Evolutionary conservation across 1,140 invertebrate genomes (phyloP).

Genomic region (Bombus affinis): DNA sequence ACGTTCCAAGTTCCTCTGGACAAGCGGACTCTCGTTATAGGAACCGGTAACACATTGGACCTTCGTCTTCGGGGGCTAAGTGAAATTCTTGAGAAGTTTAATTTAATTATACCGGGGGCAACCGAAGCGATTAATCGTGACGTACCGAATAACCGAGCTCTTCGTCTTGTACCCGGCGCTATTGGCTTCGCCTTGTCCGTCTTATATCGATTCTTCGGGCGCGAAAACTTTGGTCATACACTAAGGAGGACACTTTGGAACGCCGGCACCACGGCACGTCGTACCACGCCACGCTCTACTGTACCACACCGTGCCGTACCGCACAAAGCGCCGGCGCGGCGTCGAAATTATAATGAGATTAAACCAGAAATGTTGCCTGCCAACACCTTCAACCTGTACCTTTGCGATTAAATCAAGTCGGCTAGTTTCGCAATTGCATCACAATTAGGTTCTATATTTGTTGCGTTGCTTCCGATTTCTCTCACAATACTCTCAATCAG

Average conservation of each 20-base stretch:
- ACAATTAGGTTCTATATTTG: too few relatives aligned
- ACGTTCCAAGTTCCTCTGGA: conserved; percentile 62
- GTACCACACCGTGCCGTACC: not conserved
- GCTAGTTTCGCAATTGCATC: not conserved
- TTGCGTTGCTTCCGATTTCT: too few relatives aligned
- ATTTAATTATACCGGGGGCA: conserved; percentile 73
- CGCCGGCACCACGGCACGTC: not conserved
- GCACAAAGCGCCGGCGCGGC: too few relatives aligned
- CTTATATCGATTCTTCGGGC: conserved; percentile 34
- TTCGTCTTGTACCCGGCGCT: conserved; percentile 22
- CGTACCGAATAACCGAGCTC: conserved; percentile 60
- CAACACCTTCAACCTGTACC: not conserved
- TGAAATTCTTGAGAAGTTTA: conserved; percentile 77
- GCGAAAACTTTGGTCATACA: conserved; percentile 41
- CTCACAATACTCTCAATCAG: too few relatives aligned
- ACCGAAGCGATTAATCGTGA: conserved; percentile 70
- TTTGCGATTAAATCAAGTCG: not conserved
- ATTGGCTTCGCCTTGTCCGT: conserved; percentile 15
- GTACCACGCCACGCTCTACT: not conserved
- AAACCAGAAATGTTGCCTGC: conserved; percentile 9
- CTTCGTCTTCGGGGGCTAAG: conserved; percentile 65
- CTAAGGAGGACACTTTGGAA: conserved; percentile 27
- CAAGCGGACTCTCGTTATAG: conserved; percentile 37
- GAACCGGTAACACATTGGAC: conserved; percentile 73
- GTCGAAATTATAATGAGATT: conserved; percentile 27